Conservation (phyloP, 2,113 vertebrate genomes). For the Sapajus apella region DNA sequence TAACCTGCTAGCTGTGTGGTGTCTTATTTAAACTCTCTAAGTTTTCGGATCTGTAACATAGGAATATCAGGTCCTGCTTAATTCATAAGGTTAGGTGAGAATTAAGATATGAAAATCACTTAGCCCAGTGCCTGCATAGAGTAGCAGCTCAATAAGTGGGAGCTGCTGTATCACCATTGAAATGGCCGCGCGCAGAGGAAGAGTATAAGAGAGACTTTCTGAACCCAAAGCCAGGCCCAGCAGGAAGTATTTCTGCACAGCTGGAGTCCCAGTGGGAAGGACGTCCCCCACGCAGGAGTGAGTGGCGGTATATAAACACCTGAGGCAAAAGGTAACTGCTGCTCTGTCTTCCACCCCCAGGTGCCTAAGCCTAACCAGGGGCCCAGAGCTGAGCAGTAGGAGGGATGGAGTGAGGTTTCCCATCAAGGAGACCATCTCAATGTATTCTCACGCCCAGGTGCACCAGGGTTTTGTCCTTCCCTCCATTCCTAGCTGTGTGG, state of each 20-base stretch:
- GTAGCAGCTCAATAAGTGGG: not conserved
- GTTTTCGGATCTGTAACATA: not conserved
- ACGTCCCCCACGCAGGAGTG: not conserved
- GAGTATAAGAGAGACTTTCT: rapidly evolving
- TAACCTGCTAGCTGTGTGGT: not conserved
- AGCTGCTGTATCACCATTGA: not conserved
- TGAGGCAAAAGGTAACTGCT: not conserved
- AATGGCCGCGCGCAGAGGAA: not conserved
- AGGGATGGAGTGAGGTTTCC: not conserved
- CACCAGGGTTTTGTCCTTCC: too few species aligned
- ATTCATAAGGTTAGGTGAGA: not conserved
- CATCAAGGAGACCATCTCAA: not conserved
- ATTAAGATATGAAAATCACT: not conserved
- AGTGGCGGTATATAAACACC: not conserved
- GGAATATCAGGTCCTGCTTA: not conserved
- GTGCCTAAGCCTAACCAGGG: not conserved
- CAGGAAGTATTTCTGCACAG: rapidly evolving
- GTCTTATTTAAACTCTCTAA: not conserved
- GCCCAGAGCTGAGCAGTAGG: not conserved
- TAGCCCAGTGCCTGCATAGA: too few species aligned
- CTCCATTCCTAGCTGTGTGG: not conserved
- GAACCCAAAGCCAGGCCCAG: not conserved
- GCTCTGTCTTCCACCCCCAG: not conserved
- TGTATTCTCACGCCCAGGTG: not conserved
- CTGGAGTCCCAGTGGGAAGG: rapidly evolving